Evolutionary conservation across 2,888 invertebrate species (phyloP), one percentile per base, ranked within the genome.

Genomic region (Trichacis sp.): DNA sequence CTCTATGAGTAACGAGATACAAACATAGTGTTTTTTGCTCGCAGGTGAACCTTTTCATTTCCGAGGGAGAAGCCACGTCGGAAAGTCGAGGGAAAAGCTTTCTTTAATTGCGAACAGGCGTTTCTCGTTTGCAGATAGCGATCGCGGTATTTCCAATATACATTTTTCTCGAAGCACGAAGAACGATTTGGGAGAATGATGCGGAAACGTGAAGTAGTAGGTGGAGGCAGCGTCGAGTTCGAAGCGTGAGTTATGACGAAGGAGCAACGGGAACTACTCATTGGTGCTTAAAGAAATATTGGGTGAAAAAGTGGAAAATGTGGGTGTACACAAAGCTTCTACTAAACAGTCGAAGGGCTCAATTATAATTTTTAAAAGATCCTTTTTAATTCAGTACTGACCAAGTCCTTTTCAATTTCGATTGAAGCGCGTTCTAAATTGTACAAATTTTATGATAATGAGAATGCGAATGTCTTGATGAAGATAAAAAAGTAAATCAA

Each of bases 21-120:
- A 29, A 38, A 55, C 56, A 47, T 42, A 54, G 63, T 50, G 57
- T 61, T 61, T 49, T 30, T 29, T 48, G 29, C 46, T 75, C 76
- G 73, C 78, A 74, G 78, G 77, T 74, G 73, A 74, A 43, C 42
- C 17, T 14, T 14, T 8, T 17, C 15, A 15, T 4, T 42, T 62
- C 42, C 52, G 49, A 38, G 51, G 61, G 68, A 24, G 24, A 24
- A 64, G 68, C 36, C 54, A 49, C 57, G 47, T 42, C 50, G 63
- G 57, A 63, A 69, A 65, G 64, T 65, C 24, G 24, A 24, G 8
- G 24, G 56, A 59, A 64, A 68, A 68, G 63, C 68, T 68, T 33
- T 53, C 52, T 52, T 65, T 68, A 65, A 68, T 63, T 65, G 53
- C 62, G 51, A 19, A 54, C 62, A 46, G 62, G 68, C 64, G 64